These are phyloP conservation scores for Calypte anna DNA, from an alignment of 2,113 vertebrate species.

Conservation along the genomic window DNA sequence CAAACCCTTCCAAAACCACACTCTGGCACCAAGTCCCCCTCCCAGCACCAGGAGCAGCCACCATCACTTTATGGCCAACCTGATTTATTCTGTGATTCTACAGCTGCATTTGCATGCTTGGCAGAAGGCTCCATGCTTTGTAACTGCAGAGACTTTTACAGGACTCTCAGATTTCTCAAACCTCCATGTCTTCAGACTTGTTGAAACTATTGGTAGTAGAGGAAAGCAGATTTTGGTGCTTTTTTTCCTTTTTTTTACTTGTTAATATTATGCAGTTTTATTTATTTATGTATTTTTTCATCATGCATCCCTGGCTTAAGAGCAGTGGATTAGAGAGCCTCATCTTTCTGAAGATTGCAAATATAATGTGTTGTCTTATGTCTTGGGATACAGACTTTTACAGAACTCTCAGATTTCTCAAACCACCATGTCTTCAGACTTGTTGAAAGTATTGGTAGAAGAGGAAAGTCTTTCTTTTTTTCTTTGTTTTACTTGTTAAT, in stretches of 20 bases:
- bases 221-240: no score
- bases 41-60: no score
- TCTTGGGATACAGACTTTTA: no score
- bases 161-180: rapidly evolving
- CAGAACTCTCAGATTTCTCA: rapidly evolving
- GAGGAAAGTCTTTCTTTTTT: no score
- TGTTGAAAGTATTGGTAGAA: not conserved
- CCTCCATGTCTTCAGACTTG: not conserved
- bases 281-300: not conserved
- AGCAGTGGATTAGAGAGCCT: not conserved
- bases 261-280: rapidly evolving
- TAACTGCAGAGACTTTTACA: slow-evolving; percentile 63
- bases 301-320: not conserved
- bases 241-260: not conserved
- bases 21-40: no score
- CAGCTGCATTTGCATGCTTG: not conserved
- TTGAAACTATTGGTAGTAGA: not conserved
- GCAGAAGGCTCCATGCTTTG: slow-evolving; percentile 81
- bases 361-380: not conserved
- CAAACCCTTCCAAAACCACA: slow-evolving; percentile 27
- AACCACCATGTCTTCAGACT: rapidly evolving
- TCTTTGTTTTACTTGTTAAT: not conserved
- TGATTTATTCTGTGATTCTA: no score
- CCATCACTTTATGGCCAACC: no score
- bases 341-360: not conserved